A percentile compares a stretch with the other conserved stretches of the same genome.
Conservation (phyloP, 2,888 invertebrate genomes). For the Bhutanitis thaidina region DNA sequence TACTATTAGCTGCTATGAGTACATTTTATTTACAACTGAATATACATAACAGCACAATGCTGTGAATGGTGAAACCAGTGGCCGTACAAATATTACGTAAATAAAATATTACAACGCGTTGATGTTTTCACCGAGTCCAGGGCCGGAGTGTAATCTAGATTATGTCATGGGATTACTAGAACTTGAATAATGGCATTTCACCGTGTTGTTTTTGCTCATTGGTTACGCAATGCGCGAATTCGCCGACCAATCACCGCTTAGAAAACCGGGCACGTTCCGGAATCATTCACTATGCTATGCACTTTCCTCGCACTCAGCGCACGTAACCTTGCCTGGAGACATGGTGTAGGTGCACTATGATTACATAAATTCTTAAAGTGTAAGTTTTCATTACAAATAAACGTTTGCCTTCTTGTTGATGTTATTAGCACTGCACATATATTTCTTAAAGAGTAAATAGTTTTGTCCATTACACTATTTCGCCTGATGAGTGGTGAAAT, state of each 20-base stretch:
- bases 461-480: too few species aligned
- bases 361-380: constrained; percentile 27
- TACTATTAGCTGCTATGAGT: too few species aligned
- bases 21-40: too few species aligned
- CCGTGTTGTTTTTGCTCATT: constrained; percentile 52
- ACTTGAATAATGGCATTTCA: constrained; percentile 63
- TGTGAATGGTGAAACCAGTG: too few species aligned
- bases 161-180: constrained; percentile 75
- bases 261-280: constrained; percentile 48
- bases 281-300: constrained; percentile 61
- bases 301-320: constrained; percentile 49
- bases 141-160: constrained; percentile 49
- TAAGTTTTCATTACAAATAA: not conserved
- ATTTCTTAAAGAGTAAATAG: too few species aligned
- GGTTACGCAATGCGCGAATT: constrained; percentile 35
- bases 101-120: not conserved
- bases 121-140: constrained; percentile 5
- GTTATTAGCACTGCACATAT: too few species aligned
- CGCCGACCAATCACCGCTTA: constrained; percentile 31
- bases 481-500: too few species aligned
- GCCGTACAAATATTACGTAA: too few species aligned
- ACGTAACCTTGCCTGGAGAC: constrained; percentile 55
- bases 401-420: too few species aligned
- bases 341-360: constrained; percentile 61
- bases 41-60: too few species aligned